Base-by-base conservation (phyloP, 2,113 vertebrate species). In the Scomber japonicus region DNA sequence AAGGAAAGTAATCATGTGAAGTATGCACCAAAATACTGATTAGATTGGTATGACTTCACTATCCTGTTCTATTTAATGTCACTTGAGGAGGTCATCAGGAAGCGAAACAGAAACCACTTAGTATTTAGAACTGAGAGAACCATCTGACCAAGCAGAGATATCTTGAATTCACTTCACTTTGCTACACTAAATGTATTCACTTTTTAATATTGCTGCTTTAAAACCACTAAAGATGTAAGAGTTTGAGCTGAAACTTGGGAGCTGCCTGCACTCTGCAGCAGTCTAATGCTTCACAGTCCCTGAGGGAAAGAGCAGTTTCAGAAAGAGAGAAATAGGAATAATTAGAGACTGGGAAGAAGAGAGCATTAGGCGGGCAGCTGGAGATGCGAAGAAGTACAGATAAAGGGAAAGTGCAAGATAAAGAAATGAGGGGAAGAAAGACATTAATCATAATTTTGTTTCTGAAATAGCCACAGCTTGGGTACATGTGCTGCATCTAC, bases 221-320 rank as follows among this genome's bases (percentile, higher is more conserved):
- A 79, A 78, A 75, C 44, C 55, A 71, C 49, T 27, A 72, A 82
- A 71, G 30, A 76, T 76, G 9, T 65, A 56, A 66, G 57, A 50
- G 49, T 69, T 55, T 3, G 4, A 24, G 40, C 19, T 61, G 15
- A 67, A 55, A 71, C 40, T 59, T 16, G 35, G 31, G 30, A 74
- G 59, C 80, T 50, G 57, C 46, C 15, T 56, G 50, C 69, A 65
- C 19, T 71, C 51, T 44, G 14, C 31, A 67, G 70, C 70, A 57
- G 24, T 81, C 56, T 16, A 68, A 59, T 63, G 24, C 61, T 67
- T 59, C 61, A 70, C 44, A 60, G 19, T 75, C 17, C 65, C 79
- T 35, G 35, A 64, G 70, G 60, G 74, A 75, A 21, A n/a, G 46
- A 45, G 27, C 4, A 16, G 51, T 45, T 24, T 72, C 0, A 0